Percentiles rank a stretch among this genome's conserved stretches.
Conservation (phyloP, 2,113 vertebrate genomes). For the Arenaria interpres region DNA sequence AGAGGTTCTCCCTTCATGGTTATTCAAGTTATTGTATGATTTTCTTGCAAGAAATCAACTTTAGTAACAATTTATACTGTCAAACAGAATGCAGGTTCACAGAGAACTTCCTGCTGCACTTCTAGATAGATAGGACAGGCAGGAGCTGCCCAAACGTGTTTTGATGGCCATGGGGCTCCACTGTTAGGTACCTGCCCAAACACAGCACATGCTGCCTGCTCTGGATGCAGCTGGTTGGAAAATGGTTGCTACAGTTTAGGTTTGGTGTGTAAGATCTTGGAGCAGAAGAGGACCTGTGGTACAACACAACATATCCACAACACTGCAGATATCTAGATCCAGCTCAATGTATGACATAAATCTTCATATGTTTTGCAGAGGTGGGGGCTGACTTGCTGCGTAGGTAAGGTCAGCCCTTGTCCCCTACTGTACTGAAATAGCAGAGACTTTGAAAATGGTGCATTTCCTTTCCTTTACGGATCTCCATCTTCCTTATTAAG, state of each 20-base stretch:
- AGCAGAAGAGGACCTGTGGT: neutral
- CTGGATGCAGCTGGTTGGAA: neutral
- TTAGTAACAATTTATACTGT: neutral
- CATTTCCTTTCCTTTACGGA: neutral
- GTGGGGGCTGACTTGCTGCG: neutral
- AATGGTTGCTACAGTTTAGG: neutral
- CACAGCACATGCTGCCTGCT: neutral
- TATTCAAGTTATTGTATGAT: neutral
- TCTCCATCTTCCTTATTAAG: neutral
- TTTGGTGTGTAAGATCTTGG: neutral
- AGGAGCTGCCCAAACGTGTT: neutral
- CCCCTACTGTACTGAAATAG: neutral
- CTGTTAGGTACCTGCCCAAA: neutral
- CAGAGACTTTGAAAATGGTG: neutral
- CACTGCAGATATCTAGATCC: neutral
- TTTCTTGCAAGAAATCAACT: neutral
- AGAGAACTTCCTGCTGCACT: neutral
- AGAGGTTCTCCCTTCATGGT: neutral
- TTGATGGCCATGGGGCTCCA: rapidly evolving
- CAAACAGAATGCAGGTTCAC: neutral
- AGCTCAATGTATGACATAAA: neutral
- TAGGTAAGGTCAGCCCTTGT: neutral
- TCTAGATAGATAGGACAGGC: too few species aligned
- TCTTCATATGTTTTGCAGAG: neutral
- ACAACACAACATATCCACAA: too few species aligned